A percentile compares a stretch with the other conserved stretches of the same genome.
phyloP scores from a whole-genome alignment of 2,888 invertebrate species.

The Drosophila anomelani region DNA sequence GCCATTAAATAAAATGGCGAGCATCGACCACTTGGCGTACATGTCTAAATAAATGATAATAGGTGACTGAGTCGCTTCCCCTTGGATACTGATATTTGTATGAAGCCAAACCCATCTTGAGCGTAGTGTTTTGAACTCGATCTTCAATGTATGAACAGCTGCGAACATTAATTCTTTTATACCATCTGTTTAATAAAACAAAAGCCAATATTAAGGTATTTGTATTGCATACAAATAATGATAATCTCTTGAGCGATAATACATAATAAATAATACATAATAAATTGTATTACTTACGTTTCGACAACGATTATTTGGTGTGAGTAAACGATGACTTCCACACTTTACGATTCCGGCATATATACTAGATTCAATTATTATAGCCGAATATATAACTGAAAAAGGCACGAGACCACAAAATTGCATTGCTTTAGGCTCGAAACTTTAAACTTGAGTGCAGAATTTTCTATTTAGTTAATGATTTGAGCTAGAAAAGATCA shows the following conservation, averaged over 20 bases:
- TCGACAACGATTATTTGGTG: constrained; percentile 5
- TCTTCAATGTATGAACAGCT: constrained; percentile 31
- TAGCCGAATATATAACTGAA: not conserved
- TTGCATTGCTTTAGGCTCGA: not conserved
- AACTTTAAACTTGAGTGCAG: not conserved
- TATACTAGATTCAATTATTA: not conserved
- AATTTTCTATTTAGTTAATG: not conserved
- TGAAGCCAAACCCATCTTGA: not conserved
- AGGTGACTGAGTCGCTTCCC: constrained; percentile 9
- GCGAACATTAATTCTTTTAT: not conserved
- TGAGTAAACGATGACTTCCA: not conserved
- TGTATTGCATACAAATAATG: not conserved
- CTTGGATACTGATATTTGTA: not conserved
- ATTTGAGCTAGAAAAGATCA: not conserved
- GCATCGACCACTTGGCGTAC: constrained; percentile 10
- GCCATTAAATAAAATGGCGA: constrained; percentile 12
- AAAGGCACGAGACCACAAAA: too few relatives aligned
- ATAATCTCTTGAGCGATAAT: not conserved
- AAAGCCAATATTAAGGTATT: not conserved
- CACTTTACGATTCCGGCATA: not conserved
- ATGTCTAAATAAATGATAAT: constrained; percentile 9
- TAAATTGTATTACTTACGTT: constrained; percentile 12
- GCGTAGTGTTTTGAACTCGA: constrained; percentile 9
- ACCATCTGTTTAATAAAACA: constrained; percentile 4
- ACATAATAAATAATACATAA: not conserved